phyloP scores from a whole-genome alignment of 2,797 vertebrate genomes.

The Salmo trutta region DNA sequence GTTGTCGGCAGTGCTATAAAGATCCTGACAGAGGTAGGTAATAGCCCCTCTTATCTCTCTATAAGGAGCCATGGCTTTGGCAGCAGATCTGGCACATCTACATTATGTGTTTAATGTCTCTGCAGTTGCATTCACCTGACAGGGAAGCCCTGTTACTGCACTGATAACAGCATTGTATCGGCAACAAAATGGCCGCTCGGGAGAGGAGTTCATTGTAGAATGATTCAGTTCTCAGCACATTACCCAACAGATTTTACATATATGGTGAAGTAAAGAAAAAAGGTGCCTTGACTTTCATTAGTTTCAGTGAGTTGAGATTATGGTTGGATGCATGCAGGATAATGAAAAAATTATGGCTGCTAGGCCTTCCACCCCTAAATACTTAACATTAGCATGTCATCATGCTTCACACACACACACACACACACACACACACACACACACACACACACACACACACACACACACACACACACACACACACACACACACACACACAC shows the following conservation, averaged over 20 bases:
- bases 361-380: slow-evolving; percentile 4
- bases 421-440: neutral
- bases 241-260: slow-evolving; percentile 1
- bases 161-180: slow-evolving; percentile 2
- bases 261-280: neutral
- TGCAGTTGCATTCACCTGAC: slow-evolving; percentile 18
- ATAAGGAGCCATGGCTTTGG: neutral
- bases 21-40: slow-evolving; percentile 8
- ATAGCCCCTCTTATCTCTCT: slow-evolving; percentile 12
- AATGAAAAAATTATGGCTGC: slow-evolving; percentile 7
- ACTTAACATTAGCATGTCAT: slow-evolving; percentile 18
- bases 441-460: neutral
- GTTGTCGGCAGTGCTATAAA: slow-evolving; percentile 5
- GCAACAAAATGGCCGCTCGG: slow-evolving; percentile 13
- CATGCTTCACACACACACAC: neutral
- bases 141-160: neutral
- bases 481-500: neutral
- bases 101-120: slow-evolving; percentile 15
- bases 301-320: neutral
- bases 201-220: neutral
- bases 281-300: neutral
- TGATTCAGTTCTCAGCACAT: neutral
- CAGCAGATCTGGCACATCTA: slow-evolving; percentile 22
- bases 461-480: neutral
- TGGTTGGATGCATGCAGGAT: neutral